Percentiles rank a stretch among this genome's conserved stretches.
These are phyloP conservation scores for Cerceris ruficornis DNA, from an alignment of 2,888 invertebrate genomes.

Conservation along the genomic window DNA sequence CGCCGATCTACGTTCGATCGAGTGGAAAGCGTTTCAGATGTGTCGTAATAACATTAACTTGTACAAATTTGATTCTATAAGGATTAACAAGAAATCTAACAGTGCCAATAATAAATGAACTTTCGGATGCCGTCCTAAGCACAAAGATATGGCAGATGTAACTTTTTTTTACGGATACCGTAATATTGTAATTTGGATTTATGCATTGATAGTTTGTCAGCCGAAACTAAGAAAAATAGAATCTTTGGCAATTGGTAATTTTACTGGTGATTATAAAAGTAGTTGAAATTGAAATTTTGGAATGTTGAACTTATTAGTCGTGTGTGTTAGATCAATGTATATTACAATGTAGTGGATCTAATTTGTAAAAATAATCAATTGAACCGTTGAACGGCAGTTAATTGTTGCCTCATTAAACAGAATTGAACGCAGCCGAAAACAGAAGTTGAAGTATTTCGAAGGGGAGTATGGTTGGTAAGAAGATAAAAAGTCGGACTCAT, in stretches of 20 bases:
- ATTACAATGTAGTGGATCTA: too few relatives aligned
- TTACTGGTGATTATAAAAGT: too few relatives aligned
- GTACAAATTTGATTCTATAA: neutral
- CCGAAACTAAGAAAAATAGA: constrained; percentile 40
- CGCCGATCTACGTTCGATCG: neutral
- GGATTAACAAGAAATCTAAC: neutral
- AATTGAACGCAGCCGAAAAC: too few relatives aligned
- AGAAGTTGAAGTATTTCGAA: too few relatives aligned
- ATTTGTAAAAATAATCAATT: too few relatives aligned
- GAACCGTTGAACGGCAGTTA: too few relatives aligned
- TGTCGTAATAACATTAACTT: neutral
- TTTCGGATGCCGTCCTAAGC: neutral
- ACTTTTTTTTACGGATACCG: constrained; percentile 19
- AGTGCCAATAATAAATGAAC: neutral
- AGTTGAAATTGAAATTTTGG: too few relatives aligned
- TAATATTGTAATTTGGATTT: constrained; percentile 29
- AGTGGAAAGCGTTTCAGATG: neutral
- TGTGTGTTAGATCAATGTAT: too few relatives aligned
- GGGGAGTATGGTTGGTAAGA: too few relatives aligned
- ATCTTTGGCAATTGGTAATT: constrained; percentile 16
- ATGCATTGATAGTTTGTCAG: constrained; percentile 39
- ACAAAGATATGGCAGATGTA: neutral
- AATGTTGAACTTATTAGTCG: too few relatives aligned
- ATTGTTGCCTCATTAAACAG: too few relatives aligned
- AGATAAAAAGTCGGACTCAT: too few relatives aligned